Base-by-base conservation (phyloP, 2,888 invertebrate genomes). In the Drosophila mimica region DNA sequence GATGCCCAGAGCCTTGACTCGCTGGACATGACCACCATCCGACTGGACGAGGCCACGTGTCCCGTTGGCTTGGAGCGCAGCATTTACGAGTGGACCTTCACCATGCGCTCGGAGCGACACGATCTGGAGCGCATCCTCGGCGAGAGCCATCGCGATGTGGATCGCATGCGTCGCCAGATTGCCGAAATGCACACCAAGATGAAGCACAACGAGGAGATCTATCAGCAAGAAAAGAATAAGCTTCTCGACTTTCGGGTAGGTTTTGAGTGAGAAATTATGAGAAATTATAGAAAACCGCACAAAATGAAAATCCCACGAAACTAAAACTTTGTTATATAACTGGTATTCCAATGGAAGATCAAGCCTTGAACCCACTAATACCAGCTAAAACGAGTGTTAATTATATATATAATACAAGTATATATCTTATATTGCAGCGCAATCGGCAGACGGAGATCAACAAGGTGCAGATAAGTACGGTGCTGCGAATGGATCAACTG, bases 401-500 rank as follows among this genome's bases (percentile, higher is more conserved):
- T 6, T 15, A 3, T 6, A 15, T 15, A 11, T 17, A 43, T 11
- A 43, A 38, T 40, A 40, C 11, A n/a, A 20, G 20, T 43, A 36
- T 17, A 17, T 4, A 20, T 1, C 30, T 43, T 0, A 1, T 17
- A 51, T 38, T 93, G 20, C 83, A 97, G 96, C 94, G 91, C 20
- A 86, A 85, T 17, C 80, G 92, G 0, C 98, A 98, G 92, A 94
- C 94, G 70, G 94, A 96, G 90, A 92, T 98, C 90, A 98, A 98
- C 89, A 95, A 97, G 65, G 95, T 98, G 4, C 95, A 96, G 59
- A 94, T 95, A 67, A 95, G 96, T 4, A 94, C 96, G 0, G 93
- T 97, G 9, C 88, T 97, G 30, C 95, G 95, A 38, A 94, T 96
- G 85, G 94, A 95, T 90, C 97, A 97, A 90, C 93, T 97, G 30